phyloP scores from a whole-genome alignment of 2,797 vertebrate species.

The Austrolebias charrua region DNA sequence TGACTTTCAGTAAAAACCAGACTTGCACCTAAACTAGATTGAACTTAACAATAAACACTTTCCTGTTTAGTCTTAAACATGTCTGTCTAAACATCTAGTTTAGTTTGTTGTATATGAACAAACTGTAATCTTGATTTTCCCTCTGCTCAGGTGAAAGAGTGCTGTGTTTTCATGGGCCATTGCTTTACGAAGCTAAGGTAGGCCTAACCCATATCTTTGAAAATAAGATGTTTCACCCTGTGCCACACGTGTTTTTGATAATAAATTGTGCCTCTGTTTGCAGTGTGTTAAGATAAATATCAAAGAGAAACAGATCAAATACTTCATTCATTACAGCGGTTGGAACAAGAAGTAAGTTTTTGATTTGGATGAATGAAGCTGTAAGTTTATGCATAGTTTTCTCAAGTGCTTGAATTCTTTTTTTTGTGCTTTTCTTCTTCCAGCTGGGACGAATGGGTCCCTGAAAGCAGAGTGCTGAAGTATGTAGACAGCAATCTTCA shows the following conservation, averaged over 20 bases:
- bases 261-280: conserved; percentile 48
- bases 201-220: conserved; percentile 32
- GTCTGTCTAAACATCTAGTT: no score
- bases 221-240: not conserved
- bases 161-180: conserved; percentile 99
- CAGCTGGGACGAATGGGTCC: conserved; percentile 99
- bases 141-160: conserved; percentile 92
- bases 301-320: conserved; percentile 99
- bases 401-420: conserved; percentile 12
- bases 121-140: conserved; percentile 4
- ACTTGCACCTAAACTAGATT: no score
- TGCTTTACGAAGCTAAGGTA: conserved; percentile 99
- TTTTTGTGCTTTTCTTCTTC: conserved; percentile 11
- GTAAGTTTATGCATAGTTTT: not conserved
- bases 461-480: conserved; percentile 98
- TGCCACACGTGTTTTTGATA: not conserved
- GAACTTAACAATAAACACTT: no score
- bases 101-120: no score
- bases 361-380: not conserved
- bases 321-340: conserved; percentile 99
- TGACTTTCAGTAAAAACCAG: no score
- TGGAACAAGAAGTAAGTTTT: conserved; percentile 99
- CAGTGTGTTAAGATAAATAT: conserved; percentile 99
- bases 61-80: no score
- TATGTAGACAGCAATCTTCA: conserved; percentile 99